A percentile compares a stretch with the other conserved stretches of the same genome.
phyloP scores from a whole-genome alignment of 2,888 invertebrate species.

The Calliphora vomitoria region DNA sequence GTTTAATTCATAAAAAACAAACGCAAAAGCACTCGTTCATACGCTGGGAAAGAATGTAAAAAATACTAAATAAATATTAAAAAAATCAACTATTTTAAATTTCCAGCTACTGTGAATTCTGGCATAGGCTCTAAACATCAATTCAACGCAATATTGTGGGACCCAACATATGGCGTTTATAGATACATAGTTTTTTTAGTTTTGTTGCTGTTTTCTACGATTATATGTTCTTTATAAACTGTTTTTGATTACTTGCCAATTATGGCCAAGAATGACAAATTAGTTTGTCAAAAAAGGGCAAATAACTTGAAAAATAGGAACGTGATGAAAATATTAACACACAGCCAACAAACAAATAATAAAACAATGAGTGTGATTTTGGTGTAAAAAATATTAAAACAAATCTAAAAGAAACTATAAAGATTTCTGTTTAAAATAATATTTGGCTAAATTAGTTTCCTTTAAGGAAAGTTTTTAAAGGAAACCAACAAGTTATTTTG shows the following conservation, averaged over 20 bases:
- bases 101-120: slow-evolving; percentile 21
- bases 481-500: slow-evolving; percentile 5
- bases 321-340: slow-evolving; percentile 62
- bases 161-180: slow-evolving; percentile 55
- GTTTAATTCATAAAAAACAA: slow-evolving; percentile 18
- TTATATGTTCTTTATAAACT: slow-evolving; percentile 62
- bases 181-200: slow-evolving; percentile 16
- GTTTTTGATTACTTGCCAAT: slow-evolving; percentile 71
- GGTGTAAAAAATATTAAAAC: background rate
- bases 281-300: slow-evolving; percentile 66
- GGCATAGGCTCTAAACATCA: slow-evolving; percentile 13
- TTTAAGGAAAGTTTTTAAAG: slow-evolving; percentile 11
- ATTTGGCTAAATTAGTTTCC: slow-evolving; percentile 28
- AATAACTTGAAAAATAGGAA: slow-evolving; percentile 60
- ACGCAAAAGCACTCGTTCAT: background rate
- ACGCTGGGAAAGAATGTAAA: slow-evolving; percentile 64
- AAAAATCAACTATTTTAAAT: slow-evolving; percentile 16
- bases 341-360: background rate
- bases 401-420: background rate
- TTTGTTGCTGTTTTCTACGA: background rate
- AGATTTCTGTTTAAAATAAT: background rate
- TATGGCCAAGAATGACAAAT: slow-evolving; percentile 72
- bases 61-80: too few species aligned
- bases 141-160: slow-evolving; percentile 16
- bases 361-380: background rate